A percentile compares a stretch with the other conserved stretches of the same genome.
Evolutionary conservation across 2,797 vertebrate genomes (phyloP).

Genomic region (Stomatorhinus walkeri): DNA sequence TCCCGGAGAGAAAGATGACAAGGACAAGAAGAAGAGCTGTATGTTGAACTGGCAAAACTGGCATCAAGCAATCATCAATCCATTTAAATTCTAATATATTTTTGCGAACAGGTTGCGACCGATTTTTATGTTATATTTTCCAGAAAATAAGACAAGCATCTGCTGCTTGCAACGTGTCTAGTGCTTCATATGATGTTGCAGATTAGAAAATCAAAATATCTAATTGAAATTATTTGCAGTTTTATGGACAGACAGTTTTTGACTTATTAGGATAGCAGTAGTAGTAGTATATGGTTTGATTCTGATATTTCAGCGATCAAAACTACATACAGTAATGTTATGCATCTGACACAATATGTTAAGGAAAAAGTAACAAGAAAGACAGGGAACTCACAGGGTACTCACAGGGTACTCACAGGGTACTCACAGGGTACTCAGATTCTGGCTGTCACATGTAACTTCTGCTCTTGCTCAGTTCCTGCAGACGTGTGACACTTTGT

Average conservation of each 20-base stretch:
- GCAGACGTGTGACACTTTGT: not conserved
- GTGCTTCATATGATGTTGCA: not conserved
- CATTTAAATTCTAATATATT: not conserved
- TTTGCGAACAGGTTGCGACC: not conserved
- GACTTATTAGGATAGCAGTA: not conserved
- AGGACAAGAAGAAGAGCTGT: constrained; percentile 50
- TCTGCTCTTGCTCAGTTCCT: not conserved
- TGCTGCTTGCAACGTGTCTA: not conserved
- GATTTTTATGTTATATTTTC: not conserved
- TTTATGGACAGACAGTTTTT: not conserved
- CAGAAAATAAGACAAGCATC: not conserved
- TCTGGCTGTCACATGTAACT: not conserved
- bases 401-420: not conserved
- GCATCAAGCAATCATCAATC: not conserved
- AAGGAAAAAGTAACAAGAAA: not conserved
- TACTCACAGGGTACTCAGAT: not conserved
- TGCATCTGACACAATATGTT: not conserved
- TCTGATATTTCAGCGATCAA: not conserved
- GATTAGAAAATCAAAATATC: not conserved
- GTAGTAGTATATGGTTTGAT: not conserved
- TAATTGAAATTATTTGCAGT: not conserved
- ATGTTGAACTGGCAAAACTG: constrained; percentile 26
- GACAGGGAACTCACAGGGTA: not conserved
- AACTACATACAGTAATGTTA: not conserved
- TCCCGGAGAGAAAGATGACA: constrained; percentile 57